Conservation (phyloP, 2,113 vertebrate species). For the Neogobius melanostomus region DNA sequence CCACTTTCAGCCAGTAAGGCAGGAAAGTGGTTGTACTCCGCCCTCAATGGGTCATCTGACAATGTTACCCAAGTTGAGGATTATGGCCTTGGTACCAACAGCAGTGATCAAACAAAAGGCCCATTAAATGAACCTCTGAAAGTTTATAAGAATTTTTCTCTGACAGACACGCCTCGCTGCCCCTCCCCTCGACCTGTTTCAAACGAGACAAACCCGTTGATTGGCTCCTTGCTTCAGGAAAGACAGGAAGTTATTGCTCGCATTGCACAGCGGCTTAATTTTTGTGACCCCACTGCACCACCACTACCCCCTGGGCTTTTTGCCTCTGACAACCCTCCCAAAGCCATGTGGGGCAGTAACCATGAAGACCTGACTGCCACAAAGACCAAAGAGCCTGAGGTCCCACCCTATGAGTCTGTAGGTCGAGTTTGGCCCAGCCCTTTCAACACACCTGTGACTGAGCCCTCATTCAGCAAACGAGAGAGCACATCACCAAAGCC, state of each 20-base stretch:
- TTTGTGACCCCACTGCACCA: constrained; percentile 89
- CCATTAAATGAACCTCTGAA: constrained; percentile 77
- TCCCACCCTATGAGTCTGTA: constrained; percentile 63
- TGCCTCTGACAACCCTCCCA: constrained; percentile 71
- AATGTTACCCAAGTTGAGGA: constrained; percentile 68
- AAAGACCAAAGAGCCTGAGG: constrained; percentile 83
- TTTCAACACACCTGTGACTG: constrained; percentile 77
- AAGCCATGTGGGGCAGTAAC: constrained; percentile 76
- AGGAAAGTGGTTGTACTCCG: constrained; percentile 79
- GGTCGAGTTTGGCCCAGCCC: constrained; percentile 72
- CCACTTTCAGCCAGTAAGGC: constrained; percentile 76
- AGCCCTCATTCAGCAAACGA: constrained; percentile 68
- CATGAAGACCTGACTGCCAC: constrained; percentile 78
- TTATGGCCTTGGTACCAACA: constrained; percentile 64
- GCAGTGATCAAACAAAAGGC: constrained; percentile 71
- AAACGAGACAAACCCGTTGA: constrained; percentile 88
- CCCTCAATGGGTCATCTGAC: constrained; percentile 75
- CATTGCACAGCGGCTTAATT: constrained; percentile 94
- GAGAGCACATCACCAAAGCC: constrained; percentile 78
- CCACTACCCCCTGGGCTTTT: constrained; percentile 82
- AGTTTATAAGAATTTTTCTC: constrained; percentile 86
- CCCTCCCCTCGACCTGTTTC: constrained; percentile 75
- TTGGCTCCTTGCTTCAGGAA: constrained; percentile 93
- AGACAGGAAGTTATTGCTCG: constrained; percentile 96
- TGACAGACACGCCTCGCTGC: constrained; percentile 75